Evolutionary conservation across 2,797 vertebrate genomes (phyloP).

Genomic region (Lophotriccus pileatus): DNA sequence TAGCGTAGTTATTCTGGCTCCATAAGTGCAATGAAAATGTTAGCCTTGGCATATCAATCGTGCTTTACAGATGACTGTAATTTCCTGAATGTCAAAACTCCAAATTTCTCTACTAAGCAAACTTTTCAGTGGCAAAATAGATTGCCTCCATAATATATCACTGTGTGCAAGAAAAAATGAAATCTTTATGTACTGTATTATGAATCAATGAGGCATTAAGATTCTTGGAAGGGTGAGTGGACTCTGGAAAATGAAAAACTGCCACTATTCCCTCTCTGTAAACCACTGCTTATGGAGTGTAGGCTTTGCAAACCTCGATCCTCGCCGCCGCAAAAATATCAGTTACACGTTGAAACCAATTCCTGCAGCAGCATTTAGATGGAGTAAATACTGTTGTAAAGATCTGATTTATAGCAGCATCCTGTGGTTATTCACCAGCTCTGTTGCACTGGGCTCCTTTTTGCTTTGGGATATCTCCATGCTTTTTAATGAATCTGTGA

Average conservation of each 20-base stretch:
- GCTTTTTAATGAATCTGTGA: not conserved
- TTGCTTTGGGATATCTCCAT: not conserved
- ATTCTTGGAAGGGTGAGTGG: slow-evolving; percentile 78
- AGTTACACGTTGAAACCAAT: slow-evolving; percentile 45
- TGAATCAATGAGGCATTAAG: slow-evolving; percentile 84
- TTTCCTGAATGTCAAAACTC: slow-evolving; percentile 82
- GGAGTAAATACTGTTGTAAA: slow-evolving; percentile 52
- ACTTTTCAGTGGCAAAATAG: slow-evolving; percentile 81
- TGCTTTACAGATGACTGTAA: slow-evolving; percentile 81
- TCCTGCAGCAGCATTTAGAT: slow-evolving; percentile 47
- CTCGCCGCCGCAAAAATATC: slow-evolving; percentile 35
- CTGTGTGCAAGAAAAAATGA: slow-evolving; percentile 78
- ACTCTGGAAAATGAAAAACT: slow-evolving; percentile 79
- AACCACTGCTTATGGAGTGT: slow-evolving; percentile 49
- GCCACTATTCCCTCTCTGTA: slow-evolving; percentile 69
- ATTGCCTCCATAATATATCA: slow-evolving; percentile 81
- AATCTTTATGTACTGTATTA: slow-evolving; percentile 83
- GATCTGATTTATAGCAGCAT: slow-evolving; percentile 19
- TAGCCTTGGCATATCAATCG: slow-evolving; percentile 76
- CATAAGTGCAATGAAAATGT: slow-evolving; percentile 73
- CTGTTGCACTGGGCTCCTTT: slow-evolving; percentile 1
- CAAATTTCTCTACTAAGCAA: slow-evolving; percentile 80
- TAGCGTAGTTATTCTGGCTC: slow-evolving; percentile 71
- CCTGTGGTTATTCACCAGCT: slow-evolving; percentile 36
- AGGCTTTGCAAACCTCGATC: slow-evolving; percentile 43